Base-by-base conservation (phyloP, 2,888 invertebrate species). In the Malachius bipustulatus region DNA sequence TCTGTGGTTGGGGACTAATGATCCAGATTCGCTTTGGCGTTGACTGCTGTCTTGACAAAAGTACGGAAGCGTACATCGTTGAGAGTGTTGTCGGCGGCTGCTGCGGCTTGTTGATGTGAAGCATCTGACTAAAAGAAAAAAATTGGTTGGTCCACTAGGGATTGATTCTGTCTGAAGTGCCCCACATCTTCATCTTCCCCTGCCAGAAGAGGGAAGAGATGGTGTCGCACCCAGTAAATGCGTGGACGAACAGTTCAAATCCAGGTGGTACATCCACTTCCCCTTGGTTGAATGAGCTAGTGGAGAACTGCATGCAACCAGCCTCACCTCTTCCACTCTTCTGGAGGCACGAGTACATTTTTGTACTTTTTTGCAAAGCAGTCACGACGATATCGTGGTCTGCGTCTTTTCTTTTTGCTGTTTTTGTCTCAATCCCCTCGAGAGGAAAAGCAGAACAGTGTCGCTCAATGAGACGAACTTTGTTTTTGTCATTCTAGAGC, bases 241-340 rank as follows among this genome's bases (percentile, higher is more conserved):
- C 24, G n/a, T 19, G 24, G n/a, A 19, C 6, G 24, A 19, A 19
- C 24, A 19, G n/a, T n/a, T 19, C 24, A 8, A 19, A 8, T 19
- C 24, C 24, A 19, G n/a, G 24, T 8, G n/a, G 24, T 6, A 19
- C 6, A 8, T 6, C 6, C 6, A 19, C 6, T n/a, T n/a, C n/a
- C n/a, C 24, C 6, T 19, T n/a, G n/a, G n/a, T 8, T 19, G 24
- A 19, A 19, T 19, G 24, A 19, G 6, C 6, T 19, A 8, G 24
- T 8, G n/a, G 24, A 19, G 24, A 19, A 19, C 24, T 19, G 24
- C 24, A 6, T 19, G n/a, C 24, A 19, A 19, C 24, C 24, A 8
- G 24, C n/a, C n/a, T n/a, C 24, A 19, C 24, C n/a, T n/a, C 24
- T 19, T 6, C 24, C 24, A 19, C 24, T 19, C n/a, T 19, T 19